A percentile compares a stretch with the other conserved stretches of the same genome.
Evolutionary conservation across 2,888 invertebrate genomes (phyloP).

Genomic region (Zelleria hepariella): DNA sequence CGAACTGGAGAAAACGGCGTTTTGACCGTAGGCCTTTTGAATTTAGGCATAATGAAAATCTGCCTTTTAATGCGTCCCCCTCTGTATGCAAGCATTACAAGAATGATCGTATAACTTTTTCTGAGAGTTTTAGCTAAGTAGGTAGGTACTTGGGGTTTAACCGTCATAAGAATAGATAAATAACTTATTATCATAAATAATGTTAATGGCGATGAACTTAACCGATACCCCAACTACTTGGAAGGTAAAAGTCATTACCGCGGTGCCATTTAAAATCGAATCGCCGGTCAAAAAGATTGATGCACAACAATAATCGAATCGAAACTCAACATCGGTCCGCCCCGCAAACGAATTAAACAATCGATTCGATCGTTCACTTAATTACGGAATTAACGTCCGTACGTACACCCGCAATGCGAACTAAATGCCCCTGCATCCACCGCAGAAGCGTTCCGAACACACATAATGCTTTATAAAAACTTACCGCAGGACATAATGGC

Average conservation of each 20-base stretch:
- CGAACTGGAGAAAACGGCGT: too few relatives aligned
- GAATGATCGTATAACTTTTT: too few relatives aligned
- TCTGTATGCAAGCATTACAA: too few relatives aligned
- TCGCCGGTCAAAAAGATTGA: slow-evolving; percentile 14
- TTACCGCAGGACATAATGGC: neutral
- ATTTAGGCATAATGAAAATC: too few relatives aligned
- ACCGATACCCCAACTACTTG: neutral
- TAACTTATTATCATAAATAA: neutral
- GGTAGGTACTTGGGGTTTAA: neutral
- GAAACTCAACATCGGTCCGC: slow-evolving; percentile 24
- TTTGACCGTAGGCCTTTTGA: too few relatives aligned
- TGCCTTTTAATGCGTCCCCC: too few relatives aligned
- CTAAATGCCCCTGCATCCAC: slow-evolving; percentile 25
- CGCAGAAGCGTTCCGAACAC: neutral
- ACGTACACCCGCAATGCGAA: slow-evolving; percentile 15
- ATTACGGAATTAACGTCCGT: slow-evolving; percentile 53
- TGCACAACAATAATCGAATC: slow-evolving; percentile 31
- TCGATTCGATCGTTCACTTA: slow-evolving; percentile 55
- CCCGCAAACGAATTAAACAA: slow-evolving; percentile 52
- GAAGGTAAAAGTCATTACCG: slow-evolving; percentile 2
- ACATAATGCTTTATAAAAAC: neutral
- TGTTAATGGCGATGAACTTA: neutral
- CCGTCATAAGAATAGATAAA: neutral
- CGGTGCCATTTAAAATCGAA: slow-evolving; percentile 6
- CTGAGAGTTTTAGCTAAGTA: too few relatives aligned